Base-by-base conservation (phyloP, 2,797 vertebrate species). In the Pseudochirops corinnae region DNA sequence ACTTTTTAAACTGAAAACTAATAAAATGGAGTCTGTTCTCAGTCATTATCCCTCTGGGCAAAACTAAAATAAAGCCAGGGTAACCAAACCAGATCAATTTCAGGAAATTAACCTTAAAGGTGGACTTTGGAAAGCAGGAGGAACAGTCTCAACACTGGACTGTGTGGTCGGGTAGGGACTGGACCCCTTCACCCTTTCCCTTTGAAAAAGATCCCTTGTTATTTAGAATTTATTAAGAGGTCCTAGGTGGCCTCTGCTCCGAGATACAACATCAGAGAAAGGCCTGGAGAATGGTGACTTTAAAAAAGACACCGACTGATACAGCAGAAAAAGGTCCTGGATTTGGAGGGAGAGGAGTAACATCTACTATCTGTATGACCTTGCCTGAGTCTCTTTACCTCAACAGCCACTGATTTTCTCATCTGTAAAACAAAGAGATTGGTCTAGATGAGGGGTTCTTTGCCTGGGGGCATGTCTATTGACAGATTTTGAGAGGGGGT, bases 51-150 rank as follows among this genome's bases (percentile, higher is more conserved):
- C 91, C 21, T 96, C 87, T 92, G 90, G 91, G 50, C 55, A 90
- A 95, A 94, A 95, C 52, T 95, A 93, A 97, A 95, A 3, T 53
- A 95, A 56, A 96, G 97, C 91, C 93, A 74, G 92, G 74, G 33
- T 87, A 90, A 96, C 92, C 90, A 55, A 1, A 57, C 53, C 56
- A 95, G 74, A 94, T 58, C 90, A 50, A 39, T 93, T 93, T 97
- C 97, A 97, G 95, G 97, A 98, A 98, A 96, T n/a, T 87, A 98
- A 95, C 96, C 12, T 92, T 93, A 97, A 97, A 97, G 93, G 5
- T 2, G 97, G 98, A 97, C 96, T 74, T 94, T 95, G 97, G 94
- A 94, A 95, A 97, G 92, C 53, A 56, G 46, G 52, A 57, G 95
- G 91, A 93, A 93, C 0, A 56, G 50, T 87, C 96, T 92, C 93